phyloP scores from a whole-genome alignment of 2,797 vertebrate genomes.

The Gobionotothen gibberifrons region DNA sequence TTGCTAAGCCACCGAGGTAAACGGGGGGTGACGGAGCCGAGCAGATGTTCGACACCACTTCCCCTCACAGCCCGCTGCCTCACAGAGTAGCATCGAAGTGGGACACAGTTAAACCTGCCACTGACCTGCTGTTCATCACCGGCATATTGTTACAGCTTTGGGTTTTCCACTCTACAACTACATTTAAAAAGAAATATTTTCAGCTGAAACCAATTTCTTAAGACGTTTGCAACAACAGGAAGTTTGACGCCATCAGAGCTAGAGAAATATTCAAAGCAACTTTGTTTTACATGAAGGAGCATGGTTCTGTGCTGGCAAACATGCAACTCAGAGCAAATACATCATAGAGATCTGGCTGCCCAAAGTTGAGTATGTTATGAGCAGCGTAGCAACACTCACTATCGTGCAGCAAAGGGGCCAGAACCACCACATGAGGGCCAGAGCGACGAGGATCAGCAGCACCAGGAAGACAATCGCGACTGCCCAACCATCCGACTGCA shows the following conservation, averaged over 20 bases:
- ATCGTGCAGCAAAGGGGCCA: slow-evolving; percentile 98
- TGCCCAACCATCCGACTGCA: slow-evolving; percentile 86
- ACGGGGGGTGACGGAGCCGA: not conserved
- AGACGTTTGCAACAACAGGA: slow-evolving; percentile 3
- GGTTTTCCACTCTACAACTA: not conserved
- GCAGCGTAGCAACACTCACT: slow-evolving; percentile 85
- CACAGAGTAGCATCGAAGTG: not conserved
- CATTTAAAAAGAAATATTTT: not conserved
- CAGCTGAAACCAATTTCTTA: not conserved
- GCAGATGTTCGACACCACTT: slow-evolving; percentile 2
- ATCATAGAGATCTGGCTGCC: not conserved
- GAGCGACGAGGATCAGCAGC: slow-evolving; percentile 85
- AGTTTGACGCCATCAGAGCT: not conserved
- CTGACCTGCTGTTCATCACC: not conserved
- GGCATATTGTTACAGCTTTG: not conserved
- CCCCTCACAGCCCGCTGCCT: not conserved
- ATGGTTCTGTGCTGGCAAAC: not conserved
- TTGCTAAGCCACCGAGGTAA: slow-evolving; percentile 10
- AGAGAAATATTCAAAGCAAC: not conserved
- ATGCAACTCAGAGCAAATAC: not conserved
- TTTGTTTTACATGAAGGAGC: too few species aligned
- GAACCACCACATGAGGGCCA: slow-evolving; percentile 96
- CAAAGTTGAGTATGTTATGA: not conserved
- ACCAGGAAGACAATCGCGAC: slow-evolving; percentile 90
- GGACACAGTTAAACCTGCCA: not conserved